A percentile compares a stretch with the other conserved stretches of the same genome.
phyloP scores from a whole-genome alignment of 1,140 invertebrate genomes.

The Trissolcus basalis region DNA sequence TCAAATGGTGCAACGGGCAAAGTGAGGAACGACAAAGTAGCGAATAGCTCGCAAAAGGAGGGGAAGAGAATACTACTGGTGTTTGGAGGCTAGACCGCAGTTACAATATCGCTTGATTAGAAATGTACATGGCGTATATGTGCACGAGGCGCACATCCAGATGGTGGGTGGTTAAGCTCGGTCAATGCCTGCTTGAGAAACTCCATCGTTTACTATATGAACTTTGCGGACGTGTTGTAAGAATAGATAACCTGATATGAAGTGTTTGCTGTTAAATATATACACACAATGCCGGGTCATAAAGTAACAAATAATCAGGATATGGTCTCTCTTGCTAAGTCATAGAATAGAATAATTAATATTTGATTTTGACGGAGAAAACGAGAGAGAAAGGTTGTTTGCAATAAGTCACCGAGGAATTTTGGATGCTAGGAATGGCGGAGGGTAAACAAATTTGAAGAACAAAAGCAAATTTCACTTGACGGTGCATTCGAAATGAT shows the following conservation, averaged over 20 bases:
- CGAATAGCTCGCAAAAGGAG: conserved; percentile 60
- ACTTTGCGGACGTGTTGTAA: conserved; percentile 75
- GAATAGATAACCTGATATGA: conserved; percentile 66
- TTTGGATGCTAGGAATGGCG: not conserved
- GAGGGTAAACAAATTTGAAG: no score
- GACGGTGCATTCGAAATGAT: no score
- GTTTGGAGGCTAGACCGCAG: conserved; percentile 77
- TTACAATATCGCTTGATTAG: conserved; percentile 78
- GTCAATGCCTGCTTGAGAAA: conserved; percentile 75
- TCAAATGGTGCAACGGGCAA: conserved; percentile 57
- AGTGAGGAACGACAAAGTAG: conserved; percentile 62
- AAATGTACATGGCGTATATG: conserved; percentile 77
- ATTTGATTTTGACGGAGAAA: conserved; percentile 50
- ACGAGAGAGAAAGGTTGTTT: conserved; percentile 14
- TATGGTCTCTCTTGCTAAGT: conserved; percentile 18
- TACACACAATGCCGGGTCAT: conserved; percentile 33
- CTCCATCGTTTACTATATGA: conserved; percentile 75
- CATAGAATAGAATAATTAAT: conserved; percentile 56
- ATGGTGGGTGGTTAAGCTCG: conserved; percentile 70
- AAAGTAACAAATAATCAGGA: conserved; percentile 52
- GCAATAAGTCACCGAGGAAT: conserved; percentile 29
- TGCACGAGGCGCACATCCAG: conserved; percentile 71
- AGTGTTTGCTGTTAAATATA: conserved; percentile 56
- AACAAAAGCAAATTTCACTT: no score
- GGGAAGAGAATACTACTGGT: conserved; percentile 65